phyloP scores from a whole-genome alignment of 1,140 invertebrate species.

The Drosophila jambulina region DNA sequence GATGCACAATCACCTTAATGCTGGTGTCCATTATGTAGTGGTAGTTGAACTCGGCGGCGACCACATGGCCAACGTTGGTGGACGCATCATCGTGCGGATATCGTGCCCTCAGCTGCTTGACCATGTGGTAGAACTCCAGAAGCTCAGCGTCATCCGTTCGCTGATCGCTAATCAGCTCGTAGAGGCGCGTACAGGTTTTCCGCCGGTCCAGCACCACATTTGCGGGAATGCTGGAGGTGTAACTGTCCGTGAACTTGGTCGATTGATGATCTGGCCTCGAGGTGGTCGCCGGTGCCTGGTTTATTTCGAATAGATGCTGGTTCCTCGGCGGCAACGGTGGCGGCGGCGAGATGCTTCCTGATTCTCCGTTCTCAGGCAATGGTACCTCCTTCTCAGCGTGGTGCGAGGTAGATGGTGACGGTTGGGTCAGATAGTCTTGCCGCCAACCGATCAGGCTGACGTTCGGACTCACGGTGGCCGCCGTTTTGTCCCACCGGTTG shows the following conservation, averaged over 20 bases:
- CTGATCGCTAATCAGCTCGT: constrained; percentile 90
- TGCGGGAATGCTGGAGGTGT: constrained; percentile 73
- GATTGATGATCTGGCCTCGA: constrained; percentile 20
- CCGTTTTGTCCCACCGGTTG: constrained; percentile 88
- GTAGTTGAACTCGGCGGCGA: constrained; percentile 93
- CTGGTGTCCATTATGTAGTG: constrained; percentile 91
- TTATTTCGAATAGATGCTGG: constrained; percentile 58
- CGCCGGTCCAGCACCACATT: constrained; percentile 84
- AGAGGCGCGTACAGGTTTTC: constrained; percentile 87
- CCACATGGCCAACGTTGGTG: constrained; percentile 92
- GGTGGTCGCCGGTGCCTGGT: constrained; percentile 1
- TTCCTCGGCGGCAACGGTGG: constrained; percentile 87
- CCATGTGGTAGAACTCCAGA: constrained; percentile 92
- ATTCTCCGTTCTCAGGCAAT: constrained; percentile 19
- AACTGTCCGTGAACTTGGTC: constrained; percentile 72
- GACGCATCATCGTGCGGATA: constrained; percentile 89
- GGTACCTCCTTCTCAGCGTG: neutral
- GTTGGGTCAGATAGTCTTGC: constrained; percentile 56
- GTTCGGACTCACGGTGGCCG: constrained; percentile 85
- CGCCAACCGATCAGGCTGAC: constrained; percentile 87
- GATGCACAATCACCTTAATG: constrained; percentile 93
- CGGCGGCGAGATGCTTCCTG: constrained; percentile 64
- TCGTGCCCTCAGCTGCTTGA: constrained; percentile 86
- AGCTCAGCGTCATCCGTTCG: constrained; percentile 90
- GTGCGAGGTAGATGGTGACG: constrained; percentile 21